Evolutionary conservation across 2,888 invertebrate genomes (phyloP), one percentile per base, ranked within the genome.

Genomic region (Cephus runcator): DNA sequence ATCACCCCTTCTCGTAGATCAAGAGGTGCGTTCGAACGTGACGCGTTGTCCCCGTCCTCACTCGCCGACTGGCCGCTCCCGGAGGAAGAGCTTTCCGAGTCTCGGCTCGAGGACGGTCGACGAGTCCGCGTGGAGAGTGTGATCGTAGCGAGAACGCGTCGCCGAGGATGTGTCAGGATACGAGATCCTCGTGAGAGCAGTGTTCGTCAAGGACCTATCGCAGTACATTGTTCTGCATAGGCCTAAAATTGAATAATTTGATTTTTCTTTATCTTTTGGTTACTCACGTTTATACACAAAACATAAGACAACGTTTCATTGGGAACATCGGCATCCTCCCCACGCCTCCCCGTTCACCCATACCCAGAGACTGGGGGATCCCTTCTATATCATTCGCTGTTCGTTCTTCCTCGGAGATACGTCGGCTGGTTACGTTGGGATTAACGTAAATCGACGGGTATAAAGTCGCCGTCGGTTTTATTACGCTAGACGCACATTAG

Each of bases 11-110:
- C 71, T 71, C 71, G 71, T 71, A 34, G 34, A 71, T 71, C 71
- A 34, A 33, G 71, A 71, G 71, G 71, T 71, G 71, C 71, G 33
- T 71, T 71, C 71, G 71, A 71, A 71, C 71, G 71, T 71, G 33
- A 71, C 71, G 71, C 77, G 77, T 40, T 34, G 75, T 31, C 56
- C 40, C 75, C 30, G 36, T 74, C 34, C 36, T 34, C 36, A 36
- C 74, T 35, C 74, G 74, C 34, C 30, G 36, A 35, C 74, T 34
- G 34, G 74, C 36, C 36, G 74, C 35, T 74, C 34, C 30, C 36
- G 74, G 36, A 74, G 34, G 74, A 35, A 30, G 74, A 74, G 30
- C 71, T 71, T 71, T 71, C 71, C 34, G 71, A 71, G 71, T 34
- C 12, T 71, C 71, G 71, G 71, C 31, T 71, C 71, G 33, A 71